Percentiles rank a stretch among this genome's conserved stretches.
Conservation (phyloP, 1,140 invertebrate genomes). For the Macrocentrus cingulum region DNA sequence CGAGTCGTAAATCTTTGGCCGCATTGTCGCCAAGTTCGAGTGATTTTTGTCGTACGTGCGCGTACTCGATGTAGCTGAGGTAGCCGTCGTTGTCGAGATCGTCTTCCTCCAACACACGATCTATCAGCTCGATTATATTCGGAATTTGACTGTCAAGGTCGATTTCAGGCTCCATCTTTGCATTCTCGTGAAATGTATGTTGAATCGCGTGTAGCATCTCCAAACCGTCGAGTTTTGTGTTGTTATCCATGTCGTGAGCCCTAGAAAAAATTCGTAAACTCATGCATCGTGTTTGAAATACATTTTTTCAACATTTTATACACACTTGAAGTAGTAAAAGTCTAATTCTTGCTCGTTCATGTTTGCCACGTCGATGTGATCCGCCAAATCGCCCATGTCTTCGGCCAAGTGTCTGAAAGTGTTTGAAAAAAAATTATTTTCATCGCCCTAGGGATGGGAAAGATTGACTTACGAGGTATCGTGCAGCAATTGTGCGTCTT, state of each 20-base stretch:
- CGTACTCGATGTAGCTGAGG: conserved; percentile 79
- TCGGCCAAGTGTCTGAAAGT: conserved; percentile 70
- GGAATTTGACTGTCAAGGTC: conserved; percentile 30
- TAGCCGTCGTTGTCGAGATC: conserved; percentile 81
- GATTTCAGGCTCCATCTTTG: conserved; percentile 24
- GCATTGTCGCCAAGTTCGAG: conserved; percentile 21
- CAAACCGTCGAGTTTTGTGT: conserved; percentile 77
- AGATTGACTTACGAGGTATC: conserved; percentile 70
- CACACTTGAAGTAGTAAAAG: conserved; percentile 67
- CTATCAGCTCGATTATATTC: conserved; percentile 66
- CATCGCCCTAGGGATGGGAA: no score
- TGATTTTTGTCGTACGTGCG: conserved; percentile 58
- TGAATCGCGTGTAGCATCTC: conserved; percentile 73
- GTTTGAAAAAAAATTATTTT: no score
- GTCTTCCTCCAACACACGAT: conserved; percentile 75
- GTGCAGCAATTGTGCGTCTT: conserved; percentile 68
- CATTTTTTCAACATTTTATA: conserved; percentile 13
- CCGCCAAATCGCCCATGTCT: conserved; percentile 66
- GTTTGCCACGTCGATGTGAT: conserved; percentile 62
- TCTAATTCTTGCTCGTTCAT: conserved; percentile 76
- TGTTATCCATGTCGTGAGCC: conserved; percentile 79
- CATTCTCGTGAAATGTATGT: conserved; percentile 64
- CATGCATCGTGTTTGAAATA: neutral
- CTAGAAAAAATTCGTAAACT: conserved; percentile 57
- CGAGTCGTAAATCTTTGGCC: conserved; percentile 22